Evolutionary conservation across 2,797 vertebrate genomes (phyloP), one percentile per base, ranked within the genome.

Genomic region (Anguilla anguilla): DNA sequence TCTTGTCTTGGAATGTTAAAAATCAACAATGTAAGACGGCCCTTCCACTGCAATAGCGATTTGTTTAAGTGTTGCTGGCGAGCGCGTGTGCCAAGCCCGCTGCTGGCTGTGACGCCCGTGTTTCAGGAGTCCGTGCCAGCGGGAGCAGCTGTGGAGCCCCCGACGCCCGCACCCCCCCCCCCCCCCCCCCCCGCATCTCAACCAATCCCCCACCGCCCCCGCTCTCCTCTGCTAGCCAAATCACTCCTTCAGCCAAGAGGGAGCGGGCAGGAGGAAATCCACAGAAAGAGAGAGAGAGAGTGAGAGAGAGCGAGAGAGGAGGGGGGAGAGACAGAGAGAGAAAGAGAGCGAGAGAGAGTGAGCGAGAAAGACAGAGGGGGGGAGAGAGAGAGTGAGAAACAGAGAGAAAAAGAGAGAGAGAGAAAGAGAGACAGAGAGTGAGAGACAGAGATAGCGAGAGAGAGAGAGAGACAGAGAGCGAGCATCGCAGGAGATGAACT

Each of bases 141-240:
- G 92, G 94, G 94, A 92, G 94, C 96, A 97, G 96, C 95, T 97
- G 96, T 95, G 94, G 93, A 94, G 94, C 94, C 88, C 92, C 93
- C 91, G 69, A 72, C 6, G 90, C 92, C 90, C 89, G 93, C 94
- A 93, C 92, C 91, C 91, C 91, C 92, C 89, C 91, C 91, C 91
- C 89, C 88, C 92, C 92, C 94, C 28, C 88, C 74, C 79, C 59
- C 77, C 35, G 67, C 72, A 85, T 6, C 61, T 67, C 61, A 67
- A 67, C 61, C 69, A 84, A 69, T 53, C 93, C 89, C 91, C 93
- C 91, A 86, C 93, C 90, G 87, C 93, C 92, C 94, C 92, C 89
- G 92, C 91, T 92, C 81, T 31, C 81, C 83, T 92, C 93, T 91
- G 90, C 87, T 88, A 91, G 94, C 95, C 95, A 96, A 95, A 95